Evolutionary conservation across 1,140 invertebrate species (phyloP).

Genomic region (Oryctes rhinoceros): DNA sequence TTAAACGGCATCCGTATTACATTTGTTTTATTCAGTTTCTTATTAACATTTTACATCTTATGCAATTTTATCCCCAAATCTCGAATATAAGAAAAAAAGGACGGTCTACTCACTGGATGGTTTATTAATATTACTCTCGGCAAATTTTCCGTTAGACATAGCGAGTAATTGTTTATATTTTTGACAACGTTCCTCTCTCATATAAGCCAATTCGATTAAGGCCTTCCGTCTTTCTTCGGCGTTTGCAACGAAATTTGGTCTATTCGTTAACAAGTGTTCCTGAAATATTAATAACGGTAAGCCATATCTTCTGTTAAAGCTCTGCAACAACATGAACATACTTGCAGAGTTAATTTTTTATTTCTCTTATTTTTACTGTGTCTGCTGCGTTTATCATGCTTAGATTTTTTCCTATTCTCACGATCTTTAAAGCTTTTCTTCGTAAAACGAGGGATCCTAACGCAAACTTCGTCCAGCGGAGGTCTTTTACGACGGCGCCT

Average conservation of each 20-base stretch:
- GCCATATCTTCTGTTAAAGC: conserved; percentile 16
- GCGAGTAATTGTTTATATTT: conserved; percentile 52
- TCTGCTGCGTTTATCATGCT: background rate
- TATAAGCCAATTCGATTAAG: conserved; percentile 51
- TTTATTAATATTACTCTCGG: conserved; percentile 36
- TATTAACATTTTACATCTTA: background rate
- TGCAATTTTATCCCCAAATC: background rate
- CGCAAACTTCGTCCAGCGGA: conserved; percentile 41
- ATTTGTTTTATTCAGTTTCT: background rate
- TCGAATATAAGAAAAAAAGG: background rate
- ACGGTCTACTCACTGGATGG: conserved; percentile 40
- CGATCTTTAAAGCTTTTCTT: conserved; percentile 49
- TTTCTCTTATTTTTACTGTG: background rate
- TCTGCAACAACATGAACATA: conserved; percentile 32
- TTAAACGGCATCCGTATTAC: too few relatives aligned
- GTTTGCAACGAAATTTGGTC: conserved; percentile 55
- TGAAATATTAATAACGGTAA: conserved; percentile 44
- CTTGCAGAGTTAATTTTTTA: conserved; percentile 39
- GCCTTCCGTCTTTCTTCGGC: conserved; percentile 55
- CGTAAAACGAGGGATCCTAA: conserved; percentile 32
- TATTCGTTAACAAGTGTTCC: conserved; percentile 56
- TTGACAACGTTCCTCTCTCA: conserved; percentile 52
- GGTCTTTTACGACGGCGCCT: background rate
- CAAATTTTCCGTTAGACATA: conserved; percentile 38
- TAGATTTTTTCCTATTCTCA: conserved; percentile 48